Base-by-base conservation (phyloP, 2,113 vertebrate species). In the Rhinolophus sinicus region DNA sequence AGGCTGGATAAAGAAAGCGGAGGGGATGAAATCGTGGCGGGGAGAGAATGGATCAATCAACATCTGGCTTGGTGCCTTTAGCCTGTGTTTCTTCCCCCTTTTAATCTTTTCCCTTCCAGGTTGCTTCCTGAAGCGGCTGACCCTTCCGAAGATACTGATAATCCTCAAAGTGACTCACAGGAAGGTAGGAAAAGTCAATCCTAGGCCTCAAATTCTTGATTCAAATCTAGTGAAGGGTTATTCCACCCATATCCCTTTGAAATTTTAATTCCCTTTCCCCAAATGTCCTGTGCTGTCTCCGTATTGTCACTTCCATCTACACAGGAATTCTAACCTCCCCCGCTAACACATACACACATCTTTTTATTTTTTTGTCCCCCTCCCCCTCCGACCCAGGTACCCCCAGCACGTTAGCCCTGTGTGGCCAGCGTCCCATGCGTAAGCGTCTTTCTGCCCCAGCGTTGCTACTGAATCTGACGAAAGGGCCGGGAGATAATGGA, bases 381-480 rank as follows among this genome's bases (percentile, higher is more conserved):
- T 54, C 30, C 40, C 73, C 44, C 86, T 16, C 52, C 5, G 21
- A 30, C 35, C 56, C 89, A 99, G 99, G 97, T 6, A 98, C 98
- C 1, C 97, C 98, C 78, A 98, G 93, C 93, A 99, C 98, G 47
- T 95, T 99, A 44, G 97, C 98, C 24, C 95, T 99, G 2, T 98
- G 98, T n/a, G 99, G 98, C 4, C 97, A 89, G 4, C 97, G 97
- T 1, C 97, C 90, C 5, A 98, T 98, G 95, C 98, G 98, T 85
- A 99, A 98, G 93, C 98, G 99, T 1, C 98, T 99, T 21, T 89
- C 95, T 2, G 99, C 99, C 0, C 99, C 99, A 0, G 73, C 98
- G 15, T 97, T 99, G 82, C 98, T 88, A 75, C 97, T 99, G 44
- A 98, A 91, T 0, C 97, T 99, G 97, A 98, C 92, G 0, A 94